Percentiles rank a stretch among this genome's conserved stretches.
Evolutionary conservation across 2,888 invertebrate species (phyloP).

Genomic region (Troides oblongomaculatus): DNA sequence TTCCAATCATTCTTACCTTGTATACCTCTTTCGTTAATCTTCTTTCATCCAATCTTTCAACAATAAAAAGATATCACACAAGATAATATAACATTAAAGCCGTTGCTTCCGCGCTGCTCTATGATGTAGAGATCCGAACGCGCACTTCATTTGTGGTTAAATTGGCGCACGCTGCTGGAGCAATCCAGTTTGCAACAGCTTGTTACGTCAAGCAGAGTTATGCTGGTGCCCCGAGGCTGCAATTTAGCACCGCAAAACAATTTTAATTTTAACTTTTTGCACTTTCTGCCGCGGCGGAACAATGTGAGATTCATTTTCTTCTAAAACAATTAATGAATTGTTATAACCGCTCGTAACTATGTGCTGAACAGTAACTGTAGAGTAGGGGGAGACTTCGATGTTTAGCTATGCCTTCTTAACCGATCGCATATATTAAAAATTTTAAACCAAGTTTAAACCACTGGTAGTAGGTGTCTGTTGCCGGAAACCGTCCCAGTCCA

Average conservation of each 20-base stretch:
- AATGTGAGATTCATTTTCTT: not conserved
- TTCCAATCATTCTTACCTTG: no score
- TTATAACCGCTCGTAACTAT: no score
- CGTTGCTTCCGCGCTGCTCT: not conserved
- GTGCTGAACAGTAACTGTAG: no score
- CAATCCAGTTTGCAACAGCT: conserved; percentile 27
- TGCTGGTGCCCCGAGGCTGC: conserved; percentile 13
- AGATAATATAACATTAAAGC: not conserved
- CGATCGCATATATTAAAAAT: no score
- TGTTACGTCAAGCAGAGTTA: conserved; percentile 25
- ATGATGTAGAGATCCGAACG: conserved; percentile 17
- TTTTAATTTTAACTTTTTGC: conserved; percentile 25
- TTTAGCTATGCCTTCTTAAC: no score
- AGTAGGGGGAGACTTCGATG: no score
- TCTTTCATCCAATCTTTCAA: no score
- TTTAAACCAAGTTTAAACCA: no score
- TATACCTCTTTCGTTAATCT: no score
- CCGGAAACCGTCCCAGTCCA: no score
- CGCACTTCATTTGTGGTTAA: conserved; percentile 26
- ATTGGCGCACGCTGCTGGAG: conserved; percentile 13
- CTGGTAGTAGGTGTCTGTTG: no score
- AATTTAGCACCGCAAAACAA: conserved; percentile 20
- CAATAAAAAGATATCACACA: not conserved
- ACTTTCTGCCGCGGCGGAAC: not conserved
- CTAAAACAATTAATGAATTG: not conserved